Evolutionary conservation across 2,113 vertebrate species (phyloP).

Genomic region (Struthidea cinerea): DNA sequence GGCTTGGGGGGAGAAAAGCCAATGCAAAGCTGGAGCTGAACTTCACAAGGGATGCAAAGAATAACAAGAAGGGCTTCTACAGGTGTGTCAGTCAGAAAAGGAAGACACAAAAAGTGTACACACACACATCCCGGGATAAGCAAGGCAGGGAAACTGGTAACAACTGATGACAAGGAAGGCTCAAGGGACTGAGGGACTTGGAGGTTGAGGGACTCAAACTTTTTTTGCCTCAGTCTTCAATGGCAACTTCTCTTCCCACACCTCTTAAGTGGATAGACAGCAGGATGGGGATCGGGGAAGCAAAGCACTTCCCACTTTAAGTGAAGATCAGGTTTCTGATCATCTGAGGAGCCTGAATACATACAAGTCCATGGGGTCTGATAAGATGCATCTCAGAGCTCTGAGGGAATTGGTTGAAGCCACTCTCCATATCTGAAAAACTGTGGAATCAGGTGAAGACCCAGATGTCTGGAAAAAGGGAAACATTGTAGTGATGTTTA

Average conservation of each 20-base stretch:
- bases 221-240: not conserved
- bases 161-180: not conserved
- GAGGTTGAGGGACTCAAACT: not conserved
- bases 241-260: not conserved
- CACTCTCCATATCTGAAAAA: not conserved
- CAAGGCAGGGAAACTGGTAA: not conserved
- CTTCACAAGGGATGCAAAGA: not conserved
- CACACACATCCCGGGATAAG: not conserved
- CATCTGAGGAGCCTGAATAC: not conserved
- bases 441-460: not conserved
- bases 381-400: not conserved
- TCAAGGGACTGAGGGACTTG: too few species aligned
- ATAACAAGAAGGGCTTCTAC: not conserved
- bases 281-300: not conserved
- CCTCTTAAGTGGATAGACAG: not conserved
- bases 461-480: not conserved
- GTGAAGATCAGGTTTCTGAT: not conserved
- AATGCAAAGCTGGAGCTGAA: not conserved
- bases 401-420: not conserved
- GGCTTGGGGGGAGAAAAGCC: not conserved
- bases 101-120: not conserved
- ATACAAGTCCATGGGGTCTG: not conserved
- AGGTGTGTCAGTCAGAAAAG: not conserved
- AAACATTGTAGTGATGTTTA: not conserved
- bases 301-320: not conserved